Conservation (phyloP, 2,797 vertebrate species). For the Poeciliopsis gracilis region DNA sequence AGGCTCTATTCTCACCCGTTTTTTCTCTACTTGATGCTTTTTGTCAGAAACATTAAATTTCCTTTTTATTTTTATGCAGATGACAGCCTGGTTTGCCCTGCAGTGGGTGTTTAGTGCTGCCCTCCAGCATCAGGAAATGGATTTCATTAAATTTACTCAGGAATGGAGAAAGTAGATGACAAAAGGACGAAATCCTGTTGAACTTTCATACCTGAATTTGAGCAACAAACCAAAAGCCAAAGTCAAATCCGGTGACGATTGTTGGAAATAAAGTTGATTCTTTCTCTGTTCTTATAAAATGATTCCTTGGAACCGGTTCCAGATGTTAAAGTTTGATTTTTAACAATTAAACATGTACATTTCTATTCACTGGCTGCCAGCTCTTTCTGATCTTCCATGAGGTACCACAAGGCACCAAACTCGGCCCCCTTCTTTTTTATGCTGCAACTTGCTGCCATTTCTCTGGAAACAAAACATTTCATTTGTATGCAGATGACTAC, state of each 20-base stretch:
- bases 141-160: not conserved
- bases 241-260: not conserved
- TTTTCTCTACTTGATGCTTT: not conserved
- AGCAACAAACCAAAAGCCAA: not conserved
- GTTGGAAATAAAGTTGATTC: not conserved
- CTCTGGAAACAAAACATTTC: not conserved
- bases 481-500: not conserved
- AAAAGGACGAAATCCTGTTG: not conserved
- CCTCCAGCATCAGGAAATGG: not conserved
- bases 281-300: not conserved
- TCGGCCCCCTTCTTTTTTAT: not conserved
- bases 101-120: not conserved
- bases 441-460: not conserved
- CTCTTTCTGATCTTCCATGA: not conserved
- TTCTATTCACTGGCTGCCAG: not conserved
- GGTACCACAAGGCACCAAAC: not conserved
- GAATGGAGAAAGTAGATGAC: not conserved
- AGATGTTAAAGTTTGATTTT: not conserved
- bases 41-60: not conserved
- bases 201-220: not conserved
- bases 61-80: not conserved
- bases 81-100: not conserved
- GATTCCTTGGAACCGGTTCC: not conserved
- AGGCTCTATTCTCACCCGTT: not conserved
- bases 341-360: not conserved